These are phyloP conservation scores for Tetanocera ferruginea DNA, from an alignment of 2,888 invertebrate species.

Conservation along the genomic window DNA sequence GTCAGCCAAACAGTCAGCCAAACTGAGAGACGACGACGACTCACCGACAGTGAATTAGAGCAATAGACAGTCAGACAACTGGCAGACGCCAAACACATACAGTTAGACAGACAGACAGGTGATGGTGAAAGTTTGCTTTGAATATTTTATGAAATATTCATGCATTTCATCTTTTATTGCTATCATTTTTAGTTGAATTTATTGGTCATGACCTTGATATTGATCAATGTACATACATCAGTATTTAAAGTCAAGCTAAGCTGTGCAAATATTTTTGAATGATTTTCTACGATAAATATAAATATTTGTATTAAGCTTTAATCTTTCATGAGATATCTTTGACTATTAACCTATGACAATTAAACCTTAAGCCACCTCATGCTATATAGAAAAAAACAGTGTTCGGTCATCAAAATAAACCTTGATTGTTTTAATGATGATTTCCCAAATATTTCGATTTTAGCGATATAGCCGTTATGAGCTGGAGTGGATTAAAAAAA, in stretches of 20 bases:
- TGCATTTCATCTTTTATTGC: constrained; percentile 18
- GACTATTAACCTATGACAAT: background rate
- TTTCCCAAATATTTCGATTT: too few relatives aligned
- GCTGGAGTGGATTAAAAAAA: too few relatives aligned
- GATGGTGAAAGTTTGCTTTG: constrained; percentile 35
- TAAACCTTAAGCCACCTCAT: too few relatives aligned
- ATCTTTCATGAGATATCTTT: background rate
- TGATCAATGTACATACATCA: constrained; percentile 3
- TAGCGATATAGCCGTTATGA: too few relatives aligned
- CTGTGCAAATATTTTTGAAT: too few relatives aligned
- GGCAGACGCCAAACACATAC: background rate
- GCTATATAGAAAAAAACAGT: background rate
- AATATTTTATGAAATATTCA: constrained; percentile 38
- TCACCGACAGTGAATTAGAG: background rate
- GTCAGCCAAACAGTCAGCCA: background rate
- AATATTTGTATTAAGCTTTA: too few relatives aligned
- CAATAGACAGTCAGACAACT: background rate
- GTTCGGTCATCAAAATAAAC: too few relatives aligned
- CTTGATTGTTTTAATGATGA: too few relatives aligned
- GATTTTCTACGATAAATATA: too few relatives aligned
- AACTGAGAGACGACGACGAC: background rate
- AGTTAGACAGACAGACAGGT: background rate
- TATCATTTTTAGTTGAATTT: constrained; percentile 27
- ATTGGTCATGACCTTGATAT: constrained; percentile 38
- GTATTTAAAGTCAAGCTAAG: background rate